phyloP scores from a whole-genome alignment of 2,888 invertebrate species.

The Dichetophora obliterata region DNA sequence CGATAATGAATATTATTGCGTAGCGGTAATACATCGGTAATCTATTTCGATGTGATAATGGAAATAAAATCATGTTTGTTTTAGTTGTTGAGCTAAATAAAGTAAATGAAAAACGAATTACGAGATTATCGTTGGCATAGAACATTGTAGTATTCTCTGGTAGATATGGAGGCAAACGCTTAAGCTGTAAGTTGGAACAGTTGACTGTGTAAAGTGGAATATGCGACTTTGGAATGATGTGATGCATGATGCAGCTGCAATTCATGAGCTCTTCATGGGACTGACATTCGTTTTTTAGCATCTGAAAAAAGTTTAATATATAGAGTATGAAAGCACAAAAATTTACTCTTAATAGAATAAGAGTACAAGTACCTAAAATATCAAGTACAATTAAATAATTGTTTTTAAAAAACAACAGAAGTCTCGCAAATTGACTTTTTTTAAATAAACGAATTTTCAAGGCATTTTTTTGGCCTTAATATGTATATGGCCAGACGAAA shows the following conservation, averaged over 20 bases:
- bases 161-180: constrained; percentile 63
- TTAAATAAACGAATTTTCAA: too few relatives aligned
- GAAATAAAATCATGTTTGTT: too few relatives aligned
- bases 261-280: constrained; percentile 63
- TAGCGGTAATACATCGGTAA: constrained; percentile 78
- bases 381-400: too few relatives aligned
- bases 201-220: constrained; percentile 68
- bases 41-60: constrained; percentile 68
- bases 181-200: constrained; percentile 64
- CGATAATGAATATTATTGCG: constrained; percentile 77
- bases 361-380: too few relatives aligned
- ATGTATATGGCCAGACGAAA: too few relatives aligned
- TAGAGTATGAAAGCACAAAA: too few relatives aligned
- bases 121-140: constrained; percentile 65
- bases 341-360: too few relatives aligned
- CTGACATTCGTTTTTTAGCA: constrained; percentile 61
- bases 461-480: too few relatives aligned
- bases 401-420: too few relatives aligned
- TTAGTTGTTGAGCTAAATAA: too few relatives aligned
- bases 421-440: too few relatives aligned
- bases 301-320: constrained; percentile 46
- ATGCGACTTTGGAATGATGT: constrained; percentile 62
- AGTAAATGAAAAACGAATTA: constrained; percentile 50
- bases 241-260: constrained; percentile 67
- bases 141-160: constrained; percentile 67